These are phyloP conservation scores for Chascanopsetta lugubris DNA, from an alignment of 2,113 vertebrate genomes.

Conservation along the genomic window DNA sequence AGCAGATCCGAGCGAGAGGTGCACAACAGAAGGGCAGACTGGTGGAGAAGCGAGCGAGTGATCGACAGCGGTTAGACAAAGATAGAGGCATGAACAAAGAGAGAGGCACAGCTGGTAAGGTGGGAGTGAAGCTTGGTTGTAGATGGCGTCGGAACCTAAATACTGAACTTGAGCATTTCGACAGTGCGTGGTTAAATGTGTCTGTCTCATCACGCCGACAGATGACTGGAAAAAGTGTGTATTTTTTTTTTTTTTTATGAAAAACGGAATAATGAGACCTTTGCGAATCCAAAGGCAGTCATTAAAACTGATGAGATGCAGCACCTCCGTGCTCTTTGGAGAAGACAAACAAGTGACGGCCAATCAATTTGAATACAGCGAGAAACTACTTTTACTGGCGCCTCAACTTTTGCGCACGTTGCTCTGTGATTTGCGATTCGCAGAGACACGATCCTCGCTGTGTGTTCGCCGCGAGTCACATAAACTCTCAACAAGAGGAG, in stretches of 20 bases:
- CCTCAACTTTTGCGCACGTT: conserved; percentile 12
- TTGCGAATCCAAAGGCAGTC: conserved; percentile 2
- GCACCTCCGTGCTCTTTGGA: background rate
- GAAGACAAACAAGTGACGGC: conserved; percentile 1
- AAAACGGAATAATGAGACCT: conserved; percentile 8
- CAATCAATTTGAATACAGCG: conserved; percentile 27
- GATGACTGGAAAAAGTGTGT: background rate
- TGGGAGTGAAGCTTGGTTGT: conserved; percentile 22
- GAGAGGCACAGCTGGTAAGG: conserved; percentile 29
- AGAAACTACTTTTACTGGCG: background rate
- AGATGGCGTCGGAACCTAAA: conserved; percentile 22
- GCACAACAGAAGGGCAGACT: conserved; percentile 16
- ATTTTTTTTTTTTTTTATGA: background rate
- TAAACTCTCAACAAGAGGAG: conserved; percentile 42
- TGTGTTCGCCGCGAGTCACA: conserved; percentile 37
- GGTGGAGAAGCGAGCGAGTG: conserved; percentile 5
- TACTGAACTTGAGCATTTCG: conserved; percentile 24
- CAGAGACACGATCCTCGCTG: conserved; percentile 7
- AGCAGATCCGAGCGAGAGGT: conserved; percentile 9
- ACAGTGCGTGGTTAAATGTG: conserved; percentile 21
- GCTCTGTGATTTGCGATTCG: conserved; percentile 24
- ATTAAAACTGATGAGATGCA: conserved; percentile 23
- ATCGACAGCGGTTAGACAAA: conserved; percentile 26
- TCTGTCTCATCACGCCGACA: conserved; percentile 18
- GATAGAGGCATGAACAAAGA: conserved; percentile 26